These are phyloP conservation scores for Microhierax caerulescens DNA, from an alignment of 2,797 vertebrate genomes.

Conservation along the genomic window DNA sequence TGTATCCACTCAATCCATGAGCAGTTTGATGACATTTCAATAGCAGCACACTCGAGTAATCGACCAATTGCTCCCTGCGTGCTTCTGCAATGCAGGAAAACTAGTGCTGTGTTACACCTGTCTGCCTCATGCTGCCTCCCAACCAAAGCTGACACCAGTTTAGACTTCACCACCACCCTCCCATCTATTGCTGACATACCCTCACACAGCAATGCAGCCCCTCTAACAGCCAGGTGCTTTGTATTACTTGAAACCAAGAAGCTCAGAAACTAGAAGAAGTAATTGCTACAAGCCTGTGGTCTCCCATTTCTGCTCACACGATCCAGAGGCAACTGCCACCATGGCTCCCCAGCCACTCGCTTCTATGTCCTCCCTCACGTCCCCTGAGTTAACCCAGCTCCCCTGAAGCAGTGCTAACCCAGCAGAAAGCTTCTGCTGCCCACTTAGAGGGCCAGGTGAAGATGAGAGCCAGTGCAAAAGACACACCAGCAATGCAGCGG, in stretches of 20 bases:
- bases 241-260: background rate
- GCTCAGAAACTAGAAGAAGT: background rate
- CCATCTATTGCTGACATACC: background rate
- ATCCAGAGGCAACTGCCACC: background rate
- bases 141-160: background rate
- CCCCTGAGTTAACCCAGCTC: no score
- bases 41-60: background rate
- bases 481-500: fast-evolving
- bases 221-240: background rate
- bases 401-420: background rate
- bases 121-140: background rate
- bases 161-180: background rate
- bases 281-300: background rate
- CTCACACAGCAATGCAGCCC: no score
- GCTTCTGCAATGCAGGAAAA: background rate
- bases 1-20: background rate
- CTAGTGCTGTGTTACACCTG: fast-evolving
- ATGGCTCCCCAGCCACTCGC: fast-evolving
- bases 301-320: background rate
- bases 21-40: background rate
- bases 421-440: background rate
- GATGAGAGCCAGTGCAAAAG: background rate
- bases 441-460: background rate
- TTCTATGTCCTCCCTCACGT: fast-evolving
- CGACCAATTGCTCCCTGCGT: fast-evolving